A percentile compares a stretch with the other conserved stretches of the same genome.
phyloP scores from a whole-genome alignment of 2,113 vertebrate genomes.

The Halichoerus grypus region DNA sequence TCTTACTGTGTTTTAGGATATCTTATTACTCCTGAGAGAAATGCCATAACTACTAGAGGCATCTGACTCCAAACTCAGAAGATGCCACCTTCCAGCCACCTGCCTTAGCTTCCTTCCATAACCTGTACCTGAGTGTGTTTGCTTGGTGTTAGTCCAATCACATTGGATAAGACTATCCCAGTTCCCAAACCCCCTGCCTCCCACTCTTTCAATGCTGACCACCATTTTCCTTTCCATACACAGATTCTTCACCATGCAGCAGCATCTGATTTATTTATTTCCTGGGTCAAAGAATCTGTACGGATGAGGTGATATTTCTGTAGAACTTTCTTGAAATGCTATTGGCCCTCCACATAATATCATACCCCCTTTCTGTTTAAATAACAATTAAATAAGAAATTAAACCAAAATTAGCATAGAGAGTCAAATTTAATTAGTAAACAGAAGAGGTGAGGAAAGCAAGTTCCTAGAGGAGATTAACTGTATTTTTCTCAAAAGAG shows the following conservation, averaged over 20 bases:
- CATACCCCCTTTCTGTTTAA: neutral
- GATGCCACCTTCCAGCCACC: neutral
- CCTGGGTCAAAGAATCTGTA: neutral
- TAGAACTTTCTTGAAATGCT: neutral
- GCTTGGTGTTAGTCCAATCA: too few relatives aligned
- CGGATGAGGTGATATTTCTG: neutral
- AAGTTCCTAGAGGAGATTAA: neutral
- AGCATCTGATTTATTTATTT: neutral
- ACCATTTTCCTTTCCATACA: neutral
- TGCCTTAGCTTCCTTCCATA: neutral
- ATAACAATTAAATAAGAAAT: neutral
- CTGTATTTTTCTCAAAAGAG: neutral
- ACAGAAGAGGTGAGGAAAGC: neutral
- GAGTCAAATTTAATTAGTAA: neutral
- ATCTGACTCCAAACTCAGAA: neutral
- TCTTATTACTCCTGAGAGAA: neutral
- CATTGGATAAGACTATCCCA: neutral
- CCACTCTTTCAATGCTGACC: neutral
- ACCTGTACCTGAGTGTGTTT: accelerated
- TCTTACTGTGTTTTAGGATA: neutral
- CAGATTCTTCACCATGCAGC: neutral
- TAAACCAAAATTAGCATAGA: neutral
- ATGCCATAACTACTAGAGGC: neutral
- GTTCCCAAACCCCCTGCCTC: neutral
- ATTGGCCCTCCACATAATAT: neutral